These are phyloP conservation scores for Trachelus tabidus DNA, from an alignment of 2,888 invertebrate species.

Conservation along the genomic window DNA sequence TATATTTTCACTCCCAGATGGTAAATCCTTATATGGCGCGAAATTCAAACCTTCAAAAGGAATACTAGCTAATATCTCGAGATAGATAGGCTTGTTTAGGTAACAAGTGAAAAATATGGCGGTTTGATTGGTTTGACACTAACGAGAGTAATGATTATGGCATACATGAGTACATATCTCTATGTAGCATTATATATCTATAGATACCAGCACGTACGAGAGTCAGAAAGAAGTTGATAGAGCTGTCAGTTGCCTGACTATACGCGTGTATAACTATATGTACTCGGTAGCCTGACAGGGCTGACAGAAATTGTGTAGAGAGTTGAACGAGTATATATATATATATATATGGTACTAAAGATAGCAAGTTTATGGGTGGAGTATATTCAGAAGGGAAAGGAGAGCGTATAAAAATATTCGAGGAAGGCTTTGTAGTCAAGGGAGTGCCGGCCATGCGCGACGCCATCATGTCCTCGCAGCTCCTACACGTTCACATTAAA, in stretches of 20 bases:
- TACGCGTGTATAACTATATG: conserved; percentile 28
- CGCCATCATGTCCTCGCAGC: conserved; percentile 3
- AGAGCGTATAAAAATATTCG: conserved; percentile 34
- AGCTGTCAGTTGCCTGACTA: conserved; percentile 36
- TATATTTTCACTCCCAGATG: conserved; percentile 8
- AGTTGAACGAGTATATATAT: conserved; percentile 17
- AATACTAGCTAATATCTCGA: not conserved
- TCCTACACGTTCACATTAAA: not conserved
- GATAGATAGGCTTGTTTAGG: not conserved
- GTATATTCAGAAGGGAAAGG: conserved; percentile 5
- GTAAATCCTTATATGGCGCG: conserved; percentile 24
- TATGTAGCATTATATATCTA: not conserved
- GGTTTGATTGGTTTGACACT: not conserved
- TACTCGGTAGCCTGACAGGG: conserved; percentile 58
- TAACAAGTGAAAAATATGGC: not conserved
- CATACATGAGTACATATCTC: not conserved
- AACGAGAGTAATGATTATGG: not conserved
- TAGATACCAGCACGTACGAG: conserved; percentile 15
- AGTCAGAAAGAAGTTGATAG: conserved; percentile 39
- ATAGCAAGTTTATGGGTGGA: not conserved
- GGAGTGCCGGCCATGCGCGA: conserved; percentile 2
- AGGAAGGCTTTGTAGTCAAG: conserved; percentile 25
- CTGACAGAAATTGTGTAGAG: conserved; percentile 15
- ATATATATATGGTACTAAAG: conserved; percentile 4
- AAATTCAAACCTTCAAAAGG: not conserved